Percentiles rank a stretch among this genome's conserved stretches.
Evolutionary conservation across 2,113 vertebrate genomes (phyloP).

Genomic region (Urocitellus parryii): DNA sequence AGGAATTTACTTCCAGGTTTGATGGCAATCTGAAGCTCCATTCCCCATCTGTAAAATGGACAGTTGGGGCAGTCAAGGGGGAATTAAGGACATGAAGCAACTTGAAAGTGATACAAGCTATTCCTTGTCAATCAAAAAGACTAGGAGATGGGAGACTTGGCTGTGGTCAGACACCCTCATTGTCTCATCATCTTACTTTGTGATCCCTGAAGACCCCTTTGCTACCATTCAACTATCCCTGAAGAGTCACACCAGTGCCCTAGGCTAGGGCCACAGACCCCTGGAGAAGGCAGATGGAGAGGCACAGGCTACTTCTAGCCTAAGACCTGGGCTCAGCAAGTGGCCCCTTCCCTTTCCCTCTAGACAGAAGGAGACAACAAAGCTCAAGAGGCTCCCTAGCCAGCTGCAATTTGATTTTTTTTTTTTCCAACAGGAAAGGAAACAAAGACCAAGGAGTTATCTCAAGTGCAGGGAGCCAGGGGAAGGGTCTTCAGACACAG

Average conservation of each 20-base stretch:
- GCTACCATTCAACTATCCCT: neutral
- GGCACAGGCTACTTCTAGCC: neutral
- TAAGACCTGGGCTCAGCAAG: neutral
- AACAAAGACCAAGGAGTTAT: slow-evolving; percentile 12
- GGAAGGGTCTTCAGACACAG: neutral
- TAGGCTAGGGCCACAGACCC: neutral
- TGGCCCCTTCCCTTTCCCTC: neutral
- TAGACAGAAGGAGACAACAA: neutral
- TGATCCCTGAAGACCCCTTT: neutral
- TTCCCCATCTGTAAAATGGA: neutral
- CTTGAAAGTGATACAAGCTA: neutral
- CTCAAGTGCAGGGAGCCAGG: neutral
- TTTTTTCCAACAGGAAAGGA: neutral
- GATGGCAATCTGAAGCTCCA: neutral
- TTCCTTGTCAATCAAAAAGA: too few relatives aligned
- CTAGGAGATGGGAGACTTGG: neutral
- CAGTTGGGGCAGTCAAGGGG: neutral
- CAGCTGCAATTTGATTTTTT: neutral
- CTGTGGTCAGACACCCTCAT: neutral
- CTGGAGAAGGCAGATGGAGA: neutral
- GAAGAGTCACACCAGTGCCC: neutral
- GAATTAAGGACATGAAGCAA: neutral
- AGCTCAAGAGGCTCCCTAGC: neutral
- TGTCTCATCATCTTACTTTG: neutral
- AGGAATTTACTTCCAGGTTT: neutral